These are phyloP conservation scores for Seriola aureovittata DNA, from an alignment of 2,113 vertebrate species.

Conservation along the genomic window DNA sequence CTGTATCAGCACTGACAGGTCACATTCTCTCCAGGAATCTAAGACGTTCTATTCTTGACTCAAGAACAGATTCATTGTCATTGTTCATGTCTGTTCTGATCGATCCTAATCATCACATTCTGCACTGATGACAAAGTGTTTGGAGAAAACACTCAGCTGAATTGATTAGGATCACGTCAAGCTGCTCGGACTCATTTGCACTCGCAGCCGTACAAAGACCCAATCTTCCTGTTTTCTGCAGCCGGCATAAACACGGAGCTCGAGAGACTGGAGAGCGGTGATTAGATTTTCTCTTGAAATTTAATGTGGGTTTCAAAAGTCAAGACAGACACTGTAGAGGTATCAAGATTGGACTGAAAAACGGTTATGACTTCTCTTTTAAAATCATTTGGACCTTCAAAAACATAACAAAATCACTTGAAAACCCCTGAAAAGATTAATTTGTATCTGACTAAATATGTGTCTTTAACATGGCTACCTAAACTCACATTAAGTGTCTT, in stretches of 20 bases:
- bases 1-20: background rate
- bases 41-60: background rate
- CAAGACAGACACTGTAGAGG: background rate
- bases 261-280: conserved; percentile 21
- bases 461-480: background rate
- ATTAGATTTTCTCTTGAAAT: conserved; percentile 41
- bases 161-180: conserved; percentile 43
- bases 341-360: background rate
- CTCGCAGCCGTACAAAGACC: background rate
- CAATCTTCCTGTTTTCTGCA: background rate
- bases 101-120: background rate
- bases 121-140: background rate
- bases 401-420: background rate
- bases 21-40: background rate
- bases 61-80: background rate
- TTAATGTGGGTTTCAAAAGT: conserved; percentile 39
- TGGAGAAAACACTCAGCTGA: conserved; percentile 1
- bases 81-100: background rate
- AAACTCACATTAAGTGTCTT: background rate
- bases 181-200: conserved; percentile 39
- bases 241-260: conserved; percentile 7
- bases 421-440: background rate
- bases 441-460: background rate
- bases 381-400: background rate
- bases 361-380: too few species aligned